Base-by-base conservation (phyloP, 2,113 vertebrate genomes). In the Fregata magnificens region DNA sequence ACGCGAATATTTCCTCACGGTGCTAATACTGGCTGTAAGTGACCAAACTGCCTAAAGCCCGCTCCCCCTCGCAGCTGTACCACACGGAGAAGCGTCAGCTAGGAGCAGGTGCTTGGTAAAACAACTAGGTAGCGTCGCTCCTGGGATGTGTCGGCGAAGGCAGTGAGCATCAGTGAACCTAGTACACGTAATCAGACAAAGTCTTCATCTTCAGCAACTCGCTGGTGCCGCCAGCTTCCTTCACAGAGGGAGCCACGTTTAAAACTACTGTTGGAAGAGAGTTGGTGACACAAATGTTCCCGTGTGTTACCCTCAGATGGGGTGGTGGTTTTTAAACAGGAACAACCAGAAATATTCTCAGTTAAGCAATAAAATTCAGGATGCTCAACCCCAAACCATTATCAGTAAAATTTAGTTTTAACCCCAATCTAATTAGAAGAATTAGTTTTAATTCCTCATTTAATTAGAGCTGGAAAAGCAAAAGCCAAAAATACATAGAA, bases 271-370 rank as follows among this genome's bases (percentile, higher is more conserved):
- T 7, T 42, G 42, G 50, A 79, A 44, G 10, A 32, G 25, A 71
- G 5, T 4, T 3, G 31, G 16, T 9, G 62, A 29, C 29, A 53
- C 36, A 55, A 38, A 18, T 2, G 10, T 31, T n/a, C 45, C 42
- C 1, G 0, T 24, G 0, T 24, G 9, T 2, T 11, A 26, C 25
- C 47, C 31, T 36, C 34, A 10, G 10, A 14, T 0, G 8, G 12
- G 13, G 11, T 1, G 16, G 42, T 16, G 24, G 31, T 22, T 90
- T 58, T 79, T 10, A 15, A 88, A 34, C 12, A 36, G 47, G 62
- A 67, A 21, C 15, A 63, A 25, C 7, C 29, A 42, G 49, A 53
- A 84, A 36, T 5, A 38, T 2, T 31, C 40, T 34, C 34, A 52
- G 16, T 36, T 55, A 40, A 19, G 26, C 28, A 61, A 12, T 45